Evolutionary conservation across 2,797 vertebrate genomes (phyloP).

Genomic region (Bradypodion ventrale): DNA sequence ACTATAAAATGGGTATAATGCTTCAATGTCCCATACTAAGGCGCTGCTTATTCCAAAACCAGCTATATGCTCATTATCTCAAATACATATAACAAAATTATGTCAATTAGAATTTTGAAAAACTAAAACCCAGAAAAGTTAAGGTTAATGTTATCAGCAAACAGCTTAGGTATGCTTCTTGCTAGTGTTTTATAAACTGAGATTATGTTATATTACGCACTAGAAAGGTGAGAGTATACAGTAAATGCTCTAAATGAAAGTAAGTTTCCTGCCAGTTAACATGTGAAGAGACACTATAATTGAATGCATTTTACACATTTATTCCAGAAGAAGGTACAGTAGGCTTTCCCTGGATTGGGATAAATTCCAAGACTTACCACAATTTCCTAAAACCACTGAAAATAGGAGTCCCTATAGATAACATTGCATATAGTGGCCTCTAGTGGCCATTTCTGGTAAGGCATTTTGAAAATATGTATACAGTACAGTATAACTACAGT

Average conservation of each 20-base stretch:
- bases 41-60: neutral
- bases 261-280: slow-evolving; percentile 34
- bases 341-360: too few species aligned
- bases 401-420: too few species aligned
- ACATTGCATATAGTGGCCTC: too few species aligned
- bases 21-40: neutral
- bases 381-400: too few species aligned
- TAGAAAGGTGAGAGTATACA: too few species aligned
- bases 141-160: slow-evolving; percentile 31
- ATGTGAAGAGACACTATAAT: neutral
- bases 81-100: neutral
- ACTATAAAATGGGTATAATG: neutral
- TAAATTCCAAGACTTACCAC: too few species aligned
- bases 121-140: slow-evolving; percentile 1
- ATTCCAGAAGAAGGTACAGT: slow-evolving; percentile 1
- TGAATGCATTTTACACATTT: slow-evolving; percentile 4
- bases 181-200: too few species aligned
- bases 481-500: too few species aligned
- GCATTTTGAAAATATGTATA: too few species aligned
- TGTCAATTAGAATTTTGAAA: neutral
- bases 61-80: neutral
- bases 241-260: too few species aligned
- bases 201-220: too few species aligned
- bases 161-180: neutral
- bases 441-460: too few species aligned